Percentiles rank a stretch among this genome's conserved stretches.
These are phyloP conservation scores for Megalops atlanticus DNA, from an alignment of 2,113 vertebrate genomes.

Conservation along the genomic window DNA sequence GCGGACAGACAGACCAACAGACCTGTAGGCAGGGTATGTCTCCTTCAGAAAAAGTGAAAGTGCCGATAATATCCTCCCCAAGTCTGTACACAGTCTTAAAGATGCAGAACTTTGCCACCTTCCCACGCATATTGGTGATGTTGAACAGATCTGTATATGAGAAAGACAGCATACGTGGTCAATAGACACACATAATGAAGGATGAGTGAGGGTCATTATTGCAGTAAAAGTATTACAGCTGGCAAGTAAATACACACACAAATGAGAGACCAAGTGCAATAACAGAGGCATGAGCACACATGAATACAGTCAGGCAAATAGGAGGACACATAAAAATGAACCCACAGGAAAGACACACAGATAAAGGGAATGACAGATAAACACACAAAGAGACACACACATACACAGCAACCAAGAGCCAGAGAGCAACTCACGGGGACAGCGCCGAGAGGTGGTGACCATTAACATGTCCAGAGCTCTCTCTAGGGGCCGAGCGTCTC, in stretches of 20 bases:
- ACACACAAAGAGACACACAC: not conserved
- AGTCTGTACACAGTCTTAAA: slow-evolving; percentile 94
- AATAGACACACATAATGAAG: not conserved
- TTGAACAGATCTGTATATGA: slow-evolving; percentile 84
- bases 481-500: slow-evolving; percentile 83
- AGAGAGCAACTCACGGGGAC: slow-evolving; percentile 60
- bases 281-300: not conserved
- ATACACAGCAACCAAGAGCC: not conserved
- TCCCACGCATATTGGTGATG: slow-evolving; percentile 91
- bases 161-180: slow-evolving; percentile 2
- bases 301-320: not conserved
- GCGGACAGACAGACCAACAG: slow-evolving; percentile 16
- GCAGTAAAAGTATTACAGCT: not conserved
- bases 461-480: slow-evolving; percentile 90
- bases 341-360: not conserved
- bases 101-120: slow-evolving; percentile 94
- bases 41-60: slow-evolving; percentile 91
- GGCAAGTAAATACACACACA: not conserved
- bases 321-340: not conserved
- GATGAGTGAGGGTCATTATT: not conserved
- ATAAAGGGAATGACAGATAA: no score
- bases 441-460: slow-evolving; percentile 88
- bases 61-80: slow-evolving; percentile 91
- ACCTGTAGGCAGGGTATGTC: slow-evolving; percentile 96
- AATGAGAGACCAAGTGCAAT: not conserved